Conservation (phyloP, 2,113 vertebrate species). For the Synchiropus splendidus region DNA sequence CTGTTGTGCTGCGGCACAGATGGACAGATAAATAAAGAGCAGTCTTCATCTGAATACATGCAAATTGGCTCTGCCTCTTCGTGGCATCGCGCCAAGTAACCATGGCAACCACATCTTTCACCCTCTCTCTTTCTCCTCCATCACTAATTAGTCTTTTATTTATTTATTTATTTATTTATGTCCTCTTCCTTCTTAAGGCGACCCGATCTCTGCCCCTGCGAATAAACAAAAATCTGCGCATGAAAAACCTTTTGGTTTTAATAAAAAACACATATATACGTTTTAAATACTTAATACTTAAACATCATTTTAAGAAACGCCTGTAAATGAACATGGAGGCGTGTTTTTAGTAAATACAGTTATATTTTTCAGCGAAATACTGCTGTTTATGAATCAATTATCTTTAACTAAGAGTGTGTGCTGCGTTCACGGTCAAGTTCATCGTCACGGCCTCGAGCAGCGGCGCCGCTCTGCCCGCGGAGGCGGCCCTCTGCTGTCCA, state of each 20-base stretch:
- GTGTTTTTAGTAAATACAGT: no score
- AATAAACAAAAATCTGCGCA: neutral
- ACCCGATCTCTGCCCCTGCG: no score
- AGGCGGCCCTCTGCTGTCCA: neutral
- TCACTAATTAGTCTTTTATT: slow-evolving; percentile 43
- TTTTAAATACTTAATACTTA: no score
- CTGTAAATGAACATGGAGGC: no score
- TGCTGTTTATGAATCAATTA: no score
- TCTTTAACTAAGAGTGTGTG: slow-evolving; percentile 3
- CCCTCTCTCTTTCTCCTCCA: slow-evolving; percentile 34
- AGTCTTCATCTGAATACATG: slow-evolving; percentile 65
- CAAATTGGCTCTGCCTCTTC: slow-evolving; percentile 52
- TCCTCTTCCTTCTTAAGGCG: neutral
- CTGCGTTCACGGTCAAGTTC: slow-evolving; percentile 58
- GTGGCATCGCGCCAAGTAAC: slow-evolving; percentile 61
- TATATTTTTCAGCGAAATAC: no score
- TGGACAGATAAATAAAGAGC: neutral
- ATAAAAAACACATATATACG: no score
- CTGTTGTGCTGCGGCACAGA: no score
- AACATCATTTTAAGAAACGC: no score
- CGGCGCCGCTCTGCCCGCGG: neutral
- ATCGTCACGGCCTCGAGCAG: slow-evolving; percentile 22
- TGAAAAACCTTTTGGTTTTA: no score
- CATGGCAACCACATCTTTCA: slow-evolving; percentile 66
- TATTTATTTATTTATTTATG: no score